phyloP scores from a whole-genome alignment of 2,797 vertebrate genomes.

The Prunella strophiata region DNA sequence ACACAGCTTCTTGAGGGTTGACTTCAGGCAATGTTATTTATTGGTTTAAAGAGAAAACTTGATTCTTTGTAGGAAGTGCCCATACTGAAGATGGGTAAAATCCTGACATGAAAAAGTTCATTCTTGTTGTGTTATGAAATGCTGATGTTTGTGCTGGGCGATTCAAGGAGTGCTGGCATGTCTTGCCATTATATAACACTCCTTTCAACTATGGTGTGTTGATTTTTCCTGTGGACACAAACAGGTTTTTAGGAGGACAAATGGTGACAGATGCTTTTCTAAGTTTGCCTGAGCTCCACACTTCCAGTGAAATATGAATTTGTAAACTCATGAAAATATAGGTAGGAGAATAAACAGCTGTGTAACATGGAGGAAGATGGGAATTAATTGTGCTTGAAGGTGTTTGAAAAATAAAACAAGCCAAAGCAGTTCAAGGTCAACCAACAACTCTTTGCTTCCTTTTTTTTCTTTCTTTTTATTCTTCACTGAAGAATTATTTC shows the following conservation, averaged over 20 bases:
- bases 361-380: background rate
- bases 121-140: background rate
- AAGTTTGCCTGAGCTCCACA: background rate
- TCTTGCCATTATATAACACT: fast-evolving
- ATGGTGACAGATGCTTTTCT: background rate
- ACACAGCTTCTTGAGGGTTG: background rate
- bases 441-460: background rate
- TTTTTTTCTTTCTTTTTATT: background rate
- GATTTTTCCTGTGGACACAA: background rate
- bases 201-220: fast-evolving
- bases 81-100: background rate
- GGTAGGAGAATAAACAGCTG: background rate
- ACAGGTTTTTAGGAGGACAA: background rate
- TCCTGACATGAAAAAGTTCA: background rate
- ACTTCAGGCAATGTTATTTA: background rate
- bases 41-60: background rate
- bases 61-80: background rate
- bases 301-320: background rate
- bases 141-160: background rate
- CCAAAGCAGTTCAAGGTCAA: background rate
- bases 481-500: background rate
- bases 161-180: background rate
- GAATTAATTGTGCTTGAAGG: background rate
- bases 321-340: background rate
- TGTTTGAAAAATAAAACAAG: background rate